Conservation (phyloP, 2,888 invertebrate genomes). For the Bombylius discolor region DNA sequence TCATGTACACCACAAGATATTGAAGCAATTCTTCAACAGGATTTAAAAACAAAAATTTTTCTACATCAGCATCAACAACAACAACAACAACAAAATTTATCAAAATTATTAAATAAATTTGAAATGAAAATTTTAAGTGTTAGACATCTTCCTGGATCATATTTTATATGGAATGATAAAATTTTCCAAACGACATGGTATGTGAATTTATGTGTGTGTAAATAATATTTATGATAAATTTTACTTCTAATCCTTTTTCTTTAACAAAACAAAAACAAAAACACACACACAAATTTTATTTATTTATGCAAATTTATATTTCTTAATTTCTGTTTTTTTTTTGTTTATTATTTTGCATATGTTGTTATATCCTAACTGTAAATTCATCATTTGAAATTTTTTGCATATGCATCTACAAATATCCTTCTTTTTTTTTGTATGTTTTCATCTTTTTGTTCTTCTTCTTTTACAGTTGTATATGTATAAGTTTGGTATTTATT, state of each 20-base stretch:
- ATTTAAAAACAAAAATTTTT: conserved; percentile 23
- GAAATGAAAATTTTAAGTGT: conserved; percentile 42
- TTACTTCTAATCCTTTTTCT: too few species aligned
- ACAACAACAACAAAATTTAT: not conserved
- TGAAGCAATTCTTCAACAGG: conserved; percentile 33
- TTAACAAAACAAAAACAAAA: too few species aligned
- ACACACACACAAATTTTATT: too few species aligned
- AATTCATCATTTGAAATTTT: not conserved
- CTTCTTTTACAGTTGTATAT: conserved; percentile 4
- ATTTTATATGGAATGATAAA: conserved; percentile 47
- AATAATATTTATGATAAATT: not conserved
- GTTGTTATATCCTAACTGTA: too few species aligned
- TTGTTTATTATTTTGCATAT: too few species aligned
- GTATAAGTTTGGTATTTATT: conserved; percentile 14
- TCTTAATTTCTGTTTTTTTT: too few species aligned
- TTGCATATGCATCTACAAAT: not conserved
- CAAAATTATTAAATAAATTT: conserved; percentile 8
- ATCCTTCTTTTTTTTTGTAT: too few species aligned
- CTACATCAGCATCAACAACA: too few species aligned
- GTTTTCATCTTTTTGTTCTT: too few species aligned
- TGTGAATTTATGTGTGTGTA: not conserved
- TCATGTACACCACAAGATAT: conserved; percentile 49
- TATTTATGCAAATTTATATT: too few species aligned
- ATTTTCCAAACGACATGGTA: conserved; percentile 57
- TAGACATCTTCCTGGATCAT: conserved; percentile 55